Percentiles rank a stretch among this genome's conserved stretches.
These are phyloP conservation scores for Buathra laborator DNA, from an alignment of 2,888 invertebrate species.

Conservation along the genomic window DNA sequence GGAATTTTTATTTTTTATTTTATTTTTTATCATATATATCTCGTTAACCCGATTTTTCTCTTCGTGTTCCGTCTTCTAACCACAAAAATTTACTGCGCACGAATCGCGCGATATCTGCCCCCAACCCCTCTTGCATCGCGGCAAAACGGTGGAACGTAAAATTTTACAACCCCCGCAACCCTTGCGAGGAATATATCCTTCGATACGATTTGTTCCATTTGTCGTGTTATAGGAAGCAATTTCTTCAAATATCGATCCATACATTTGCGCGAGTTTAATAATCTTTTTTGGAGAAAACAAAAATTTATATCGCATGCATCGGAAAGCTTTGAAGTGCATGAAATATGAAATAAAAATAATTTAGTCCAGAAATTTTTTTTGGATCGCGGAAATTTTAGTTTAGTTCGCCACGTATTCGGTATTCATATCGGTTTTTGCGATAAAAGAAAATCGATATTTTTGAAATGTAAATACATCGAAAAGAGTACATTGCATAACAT, in stretches of 20 bases:
- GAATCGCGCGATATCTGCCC: not conserved
- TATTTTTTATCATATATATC: not conserved
- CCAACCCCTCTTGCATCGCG: too few species aligned
- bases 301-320: slow-evolving; percentile 1
- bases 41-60: slow-evolving; percentile 13
- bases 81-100: not conserved
- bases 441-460: too few species aligned
- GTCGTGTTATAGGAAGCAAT: not conserved
- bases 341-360: not conserved
- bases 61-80: not conserved
- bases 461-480: too few species aligned
- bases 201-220: not conserved
- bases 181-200: not conserved
- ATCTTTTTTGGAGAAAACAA: not conserved
- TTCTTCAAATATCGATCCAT: not conserved
- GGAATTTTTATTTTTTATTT: not conserved
- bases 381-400: too few species aligned
- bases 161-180: not conserved
- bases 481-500: too few species aligned
- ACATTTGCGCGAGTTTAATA: not conserved
- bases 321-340: not conserved
- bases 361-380: not conserved
- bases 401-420: too few species aligned
- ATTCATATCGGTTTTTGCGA: too few species aligned
- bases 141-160: not conserved